Evolutionary conservation across 2,113 vertebrate genomes (phyloP), one percentile per base, ranked within the genome.

Genomic region (Dicentrarchus labrax): DNA sequence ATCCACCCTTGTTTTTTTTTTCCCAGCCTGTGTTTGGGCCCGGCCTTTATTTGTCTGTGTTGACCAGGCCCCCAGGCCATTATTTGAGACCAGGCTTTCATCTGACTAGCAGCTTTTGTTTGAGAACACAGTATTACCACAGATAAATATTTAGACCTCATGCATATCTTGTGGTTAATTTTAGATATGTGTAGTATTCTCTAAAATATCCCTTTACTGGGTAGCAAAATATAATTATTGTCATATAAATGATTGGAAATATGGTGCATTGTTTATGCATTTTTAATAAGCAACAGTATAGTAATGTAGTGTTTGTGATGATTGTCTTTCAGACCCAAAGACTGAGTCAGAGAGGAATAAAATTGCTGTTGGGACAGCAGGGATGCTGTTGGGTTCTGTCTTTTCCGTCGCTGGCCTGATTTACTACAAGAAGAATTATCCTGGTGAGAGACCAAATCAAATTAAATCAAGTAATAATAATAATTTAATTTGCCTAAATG

Each of bases 371-470:
- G 91, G 93, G 22, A 53, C 84, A 6, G 86, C 83, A 43, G 93
- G 87, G 5, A 71, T 93, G 60, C 17, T 92, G 51, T 62, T 94
- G 73, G 94, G 93, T 51, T 60, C 92, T 53, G 17, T 90, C n/a
- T 56, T 90, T 56, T 78, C 83, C 22, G 0, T 74, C 62, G 76
- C 38, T 72, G 93, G 93, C 6, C 38, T 90, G 17, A 76, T 91
- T 86, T 93, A 86, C 83, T 91, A 82, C 81, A 90, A 62, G 76
- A 93, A 0, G 10, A 90, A 64, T 2, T 3, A 36, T 12, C 3
- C 10, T 47, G 89, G 82, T 91, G n/a, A 85, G 84, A 57, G 3
- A 73, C 8, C 16, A 4, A 22, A 47, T 7, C 6, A 61, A 62
- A 54, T 47, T 11, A 60, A 59, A 30, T 30, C 30, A 30, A 30